Evolutionary conservation across 2,888 invertebrate species (phyloP).

Genomic region (Cantharis flavilabris): DNA sequence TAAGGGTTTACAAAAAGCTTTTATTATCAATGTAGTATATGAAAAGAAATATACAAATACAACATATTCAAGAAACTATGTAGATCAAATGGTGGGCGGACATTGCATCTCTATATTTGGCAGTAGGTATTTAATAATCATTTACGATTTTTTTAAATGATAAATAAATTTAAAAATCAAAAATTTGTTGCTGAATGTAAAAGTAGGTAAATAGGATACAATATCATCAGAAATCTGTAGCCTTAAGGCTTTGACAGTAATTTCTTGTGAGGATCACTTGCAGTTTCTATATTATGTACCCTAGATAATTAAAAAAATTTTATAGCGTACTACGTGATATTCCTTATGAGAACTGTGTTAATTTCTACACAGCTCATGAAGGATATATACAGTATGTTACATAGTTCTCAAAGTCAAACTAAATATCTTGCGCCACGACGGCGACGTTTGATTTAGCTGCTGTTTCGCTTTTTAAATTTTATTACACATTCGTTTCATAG

Average conservation of each 20-base stretch:
- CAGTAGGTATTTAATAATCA: not conserved
- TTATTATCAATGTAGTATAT: not conserved
- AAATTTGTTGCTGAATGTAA: not conserved
- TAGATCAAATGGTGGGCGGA: not conserved
- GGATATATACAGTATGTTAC: not conserved
- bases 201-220: not conserved
- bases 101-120: not conserved
- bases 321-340: not conserved
- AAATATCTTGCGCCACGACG: not conserved
- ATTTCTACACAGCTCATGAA: not conserved
- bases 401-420: not conserved
- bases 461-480: not conserved
- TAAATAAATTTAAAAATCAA: not conserved
- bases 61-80: not conserved
- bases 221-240: not conserved
- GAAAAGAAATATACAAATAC: not conserved
- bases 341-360: not conserved
- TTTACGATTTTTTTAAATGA: not conserved
- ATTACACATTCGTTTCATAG: no score
- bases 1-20: not conserved
- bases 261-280: not conserved
- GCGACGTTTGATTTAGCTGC: no score
- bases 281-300: not conserved
- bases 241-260: not conserved
- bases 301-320: not conserved